Evolutionary conservation across 2,113 vertebrate species (phyloP).

Genomic region (Octodon degus): DNA sequence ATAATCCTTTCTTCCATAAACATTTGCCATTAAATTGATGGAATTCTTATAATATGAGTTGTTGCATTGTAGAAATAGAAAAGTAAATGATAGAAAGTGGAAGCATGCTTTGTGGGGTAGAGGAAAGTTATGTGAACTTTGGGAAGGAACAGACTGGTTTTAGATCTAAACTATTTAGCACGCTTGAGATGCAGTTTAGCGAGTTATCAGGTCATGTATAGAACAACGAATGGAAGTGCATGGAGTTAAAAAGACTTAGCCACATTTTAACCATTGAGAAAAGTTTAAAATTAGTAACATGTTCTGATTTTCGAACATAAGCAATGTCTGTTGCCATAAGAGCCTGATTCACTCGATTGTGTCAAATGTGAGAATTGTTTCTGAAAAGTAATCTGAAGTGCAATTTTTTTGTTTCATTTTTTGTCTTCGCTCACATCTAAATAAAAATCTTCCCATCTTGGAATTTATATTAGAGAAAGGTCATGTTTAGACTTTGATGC

Average conservation of each 20-base stretch:
- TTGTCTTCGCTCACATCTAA: not conserved
- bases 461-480: not conserved
- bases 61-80: not conserved
- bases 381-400: not conserved
- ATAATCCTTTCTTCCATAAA: slow-evolving; percentile 6
- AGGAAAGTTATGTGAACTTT: not conserved
- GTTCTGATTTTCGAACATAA: slow-evolving; percentile 37
- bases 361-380: not conserved
- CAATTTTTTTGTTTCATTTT: not conserved
- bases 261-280: not conserved
- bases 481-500: not conserved
- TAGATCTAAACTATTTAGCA: not conserved
- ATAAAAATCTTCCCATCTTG: not conserved
- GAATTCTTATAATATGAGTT: not conserved
- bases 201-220: not conserved
- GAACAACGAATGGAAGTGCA: not conserved
- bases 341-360: not conserved
- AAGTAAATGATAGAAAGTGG: slow-evolving; percentile 10
- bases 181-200: not conserved
- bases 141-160: not conserved
- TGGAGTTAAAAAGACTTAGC: not conserved
- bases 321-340: not conserved
- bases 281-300: slow-evolving; percentile 24
- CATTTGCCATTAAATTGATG: not conserved
- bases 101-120: not conserved